phyloP scores from a whole-genome alignment of 2,888 invertebrate genomes.

The Heliconius ismenius region DNA sequence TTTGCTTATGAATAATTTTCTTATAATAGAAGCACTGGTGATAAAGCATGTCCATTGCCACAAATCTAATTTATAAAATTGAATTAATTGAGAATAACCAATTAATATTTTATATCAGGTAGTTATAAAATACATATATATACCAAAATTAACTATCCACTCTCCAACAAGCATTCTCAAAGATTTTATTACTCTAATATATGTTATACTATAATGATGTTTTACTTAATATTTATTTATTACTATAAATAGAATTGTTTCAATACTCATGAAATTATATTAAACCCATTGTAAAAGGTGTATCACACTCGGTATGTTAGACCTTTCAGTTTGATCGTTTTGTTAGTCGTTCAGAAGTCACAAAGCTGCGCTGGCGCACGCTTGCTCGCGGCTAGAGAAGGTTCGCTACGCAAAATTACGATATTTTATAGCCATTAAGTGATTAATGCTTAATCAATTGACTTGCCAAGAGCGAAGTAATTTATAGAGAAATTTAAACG shows the following conservation, averaged over 20 bases:
- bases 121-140: no score
- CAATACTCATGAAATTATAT: slow-evolving; percentile 11
- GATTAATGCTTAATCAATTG: slow-evolving; percentile 32
- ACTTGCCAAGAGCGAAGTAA: slow-evolving; percentile 31
- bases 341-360: slow-evolving; percentile 47
- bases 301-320: slow-evolving; percentile 34
- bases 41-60: neutral
- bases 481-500: slow-evolving; percentile 28
- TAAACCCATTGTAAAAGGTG: slow-evolving; percentile 31
- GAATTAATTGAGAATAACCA: neutral
- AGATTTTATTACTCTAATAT: no score
- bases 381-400: slow-evolving; percentile 35
- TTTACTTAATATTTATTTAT: no score
- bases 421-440: slow-evolving; percentile 29
- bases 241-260: neutral
- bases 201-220: no score
- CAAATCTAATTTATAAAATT: neutral
- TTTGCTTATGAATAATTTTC: neutral
- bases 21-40: no score
- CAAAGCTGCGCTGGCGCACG: slow-evolving; percentile 44
- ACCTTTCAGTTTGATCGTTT: slow-evolving; percentile 43
- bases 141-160: no score
- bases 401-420: slow-evolving; percentile 38
- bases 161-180: no score
- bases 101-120: no score